Evolutionary conservation across 1,140 invertebrate species (phyloP), one percentile per base, ranked within the genome.

Genomic region (Triops cancriformis): DNA sequence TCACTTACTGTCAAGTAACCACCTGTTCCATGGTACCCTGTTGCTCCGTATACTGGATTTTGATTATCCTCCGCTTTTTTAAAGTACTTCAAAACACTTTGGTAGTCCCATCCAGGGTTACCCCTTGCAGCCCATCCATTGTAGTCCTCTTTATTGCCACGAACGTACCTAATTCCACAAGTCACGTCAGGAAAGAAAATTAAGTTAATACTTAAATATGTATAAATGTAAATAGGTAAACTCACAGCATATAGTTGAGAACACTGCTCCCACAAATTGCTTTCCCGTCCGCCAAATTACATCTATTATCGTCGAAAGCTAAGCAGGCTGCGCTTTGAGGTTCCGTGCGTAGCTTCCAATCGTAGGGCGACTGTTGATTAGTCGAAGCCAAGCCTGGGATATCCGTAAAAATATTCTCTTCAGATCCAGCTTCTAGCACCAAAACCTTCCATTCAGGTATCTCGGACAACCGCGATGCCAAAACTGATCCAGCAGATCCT

Each of bases 231-330:
- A n/a, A n/a, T 1, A 87, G 96, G 79, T 96, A 86, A 0, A 96
- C 94, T 83, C 98, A 98, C 0, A 97, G 88, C 96, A 98, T 97
- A 81, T 97, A 97, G 83, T 98, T 98, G 0, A 98, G 86, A 0
- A 94, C 93, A 73, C 92, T 94, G 0, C 93, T 95, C 0, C 96
- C 96, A 1, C 96, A 96, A 0, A 95, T 85, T 0, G 94, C 92
- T 82, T 93, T 94, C 12, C 93, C 93, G 51, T 92, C 84, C 0
- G 93, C 92, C 93, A 92, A 94, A 81, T 90, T 91, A 83, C 92
- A 94, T 77, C 89, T 42, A n/a, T 78, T 75, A 14, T 79, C 82
- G 9, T 84, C 83, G 45, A 85, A 82, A 0, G 83, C 85, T 18
- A 83, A 83, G 77, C 87, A 87, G 1, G 85, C 83, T 27, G 84